Percentiles rank a stretch among this genome's conserved stretches.
Evolutionary conservation across 2,113 vertebrate genomes (phyloP).

Genomic region (Spheniscus mendiculus): DNA sequence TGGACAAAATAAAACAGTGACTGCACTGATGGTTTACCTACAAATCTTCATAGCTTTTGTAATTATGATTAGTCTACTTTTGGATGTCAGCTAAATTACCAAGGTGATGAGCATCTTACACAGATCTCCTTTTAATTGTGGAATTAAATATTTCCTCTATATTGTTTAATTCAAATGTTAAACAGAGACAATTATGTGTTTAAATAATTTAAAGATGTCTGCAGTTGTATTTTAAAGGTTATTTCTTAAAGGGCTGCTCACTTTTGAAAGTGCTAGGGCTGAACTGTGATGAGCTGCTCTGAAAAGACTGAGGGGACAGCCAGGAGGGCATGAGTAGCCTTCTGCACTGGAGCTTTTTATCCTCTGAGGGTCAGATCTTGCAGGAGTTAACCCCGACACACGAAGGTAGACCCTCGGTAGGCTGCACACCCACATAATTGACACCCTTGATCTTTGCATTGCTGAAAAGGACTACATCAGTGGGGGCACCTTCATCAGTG

Average conservation of each 20-base stretch:
- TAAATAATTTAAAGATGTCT: not conserved
- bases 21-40: not conserved
- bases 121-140: not conserved
- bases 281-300: not conserved
- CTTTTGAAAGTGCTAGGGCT: not conserved
- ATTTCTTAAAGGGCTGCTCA: not conserved
- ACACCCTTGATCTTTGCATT: not conserved
- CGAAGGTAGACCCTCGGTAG: not conserved
- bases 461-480: not conserved
- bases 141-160: not conserved
- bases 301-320: not conserved
- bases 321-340: not conserved
- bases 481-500: not conserved
- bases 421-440: not conserved
- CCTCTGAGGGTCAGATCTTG: not conserved
- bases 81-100: not conserved
- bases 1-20: not conserved
- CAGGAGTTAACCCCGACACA: not conserved
- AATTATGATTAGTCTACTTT: not conserved
- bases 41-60: not conserved
- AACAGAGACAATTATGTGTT: not conserved
- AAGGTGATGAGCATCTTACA: not conserved
- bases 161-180: not conserved
- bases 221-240: not conserved
- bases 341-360: not conserved